phyloP scores from a whole-genome alignment of 2,797 vertebrate genomes.

The Megalops cyprinoides region DNA sequence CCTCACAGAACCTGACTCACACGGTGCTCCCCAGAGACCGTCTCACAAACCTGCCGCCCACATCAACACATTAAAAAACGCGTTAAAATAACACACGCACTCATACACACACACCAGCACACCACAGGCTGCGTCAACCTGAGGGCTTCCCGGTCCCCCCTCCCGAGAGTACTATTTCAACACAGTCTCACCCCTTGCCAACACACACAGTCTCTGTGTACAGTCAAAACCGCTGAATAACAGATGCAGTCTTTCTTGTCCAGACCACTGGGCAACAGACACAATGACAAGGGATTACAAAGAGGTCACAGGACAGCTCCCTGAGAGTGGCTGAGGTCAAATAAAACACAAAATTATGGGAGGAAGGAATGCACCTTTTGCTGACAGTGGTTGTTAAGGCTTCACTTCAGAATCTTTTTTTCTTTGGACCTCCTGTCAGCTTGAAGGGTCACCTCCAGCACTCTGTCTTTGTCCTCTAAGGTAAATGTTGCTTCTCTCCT shows the following conservation, averaged over 20 bases:
- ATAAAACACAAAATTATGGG: background rate
- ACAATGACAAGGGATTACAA: constrained; percentile 31
- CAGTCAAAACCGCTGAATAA: constrained; percentile 22
- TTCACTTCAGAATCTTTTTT: constrained; percentile 18
- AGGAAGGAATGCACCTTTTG: constrained; percentile 11
- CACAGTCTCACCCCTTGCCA: constrained; percentile 9
- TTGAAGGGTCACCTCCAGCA: background rate
- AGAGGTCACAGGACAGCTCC: constrained; percentile 30
- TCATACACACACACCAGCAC: constrained; percentile 28
- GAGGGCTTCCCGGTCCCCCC: constrained; percentile 24
- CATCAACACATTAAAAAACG: constrained; percentile 18
- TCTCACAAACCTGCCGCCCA: background rate
- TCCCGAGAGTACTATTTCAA: constrained; percentile 9
- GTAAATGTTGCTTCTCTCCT: too few relatives aligned
- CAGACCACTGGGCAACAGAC: constrained; percentile 27
- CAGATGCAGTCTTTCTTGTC: constrained; percentile 47
- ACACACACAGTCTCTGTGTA: constrained; percentile 4
- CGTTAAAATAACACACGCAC: background rate
- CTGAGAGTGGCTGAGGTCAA: constrained; percentile 14
- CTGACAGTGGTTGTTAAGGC: constrained; percentile 16
- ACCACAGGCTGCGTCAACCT: constrained; percentile 24
- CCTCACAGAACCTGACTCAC: background rate
- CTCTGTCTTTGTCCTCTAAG: background rate
- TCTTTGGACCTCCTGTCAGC: background rate
- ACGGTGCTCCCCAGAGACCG: background rate